These are phyloP conservation scores for Nesogale talazaci DNA, from an alignment of 2,113 vertebrate genomes.

Conservation along the genomic window DNA sequence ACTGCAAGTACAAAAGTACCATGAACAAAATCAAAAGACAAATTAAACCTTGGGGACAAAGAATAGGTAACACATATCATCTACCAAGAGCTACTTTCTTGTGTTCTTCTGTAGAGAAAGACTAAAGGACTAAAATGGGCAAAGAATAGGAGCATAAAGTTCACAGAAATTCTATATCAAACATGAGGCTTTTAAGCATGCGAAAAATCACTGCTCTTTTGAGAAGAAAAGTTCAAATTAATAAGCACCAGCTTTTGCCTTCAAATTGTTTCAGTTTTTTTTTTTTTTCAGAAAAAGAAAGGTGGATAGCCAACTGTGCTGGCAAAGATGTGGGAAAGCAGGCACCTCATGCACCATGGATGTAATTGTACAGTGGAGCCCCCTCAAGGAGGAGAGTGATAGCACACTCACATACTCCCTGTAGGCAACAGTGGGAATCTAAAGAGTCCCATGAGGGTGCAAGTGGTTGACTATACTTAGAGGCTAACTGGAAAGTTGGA, in stretches of 20 bases:
- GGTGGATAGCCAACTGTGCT: neutral
- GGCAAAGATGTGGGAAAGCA: neutral
- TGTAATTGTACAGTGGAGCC: neutral
- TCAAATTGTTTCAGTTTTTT: neutral
- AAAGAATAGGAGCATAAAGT: neutral
- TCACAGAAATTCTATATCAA: neutral
- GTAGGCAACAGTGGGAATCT: neutral
- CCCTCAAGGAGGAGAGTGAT: neutral
- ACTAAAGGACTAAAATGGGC: neutral
- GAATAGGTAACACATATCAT: neutral
- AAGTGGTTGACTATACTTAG: neutral
- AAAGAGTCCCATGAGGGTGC: neutral
- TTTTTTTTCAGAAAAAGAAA: too few relatives aligned
- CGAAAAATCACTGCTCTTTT: neutral
- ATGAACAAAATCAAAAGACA: neutral
- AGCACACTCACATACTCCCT: neutral
- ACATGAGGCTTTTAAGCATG: neutral
- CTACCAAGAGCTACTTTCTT: neutral
- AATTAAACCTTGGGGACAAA: neutral
- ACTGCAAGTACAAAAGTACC: neutral
- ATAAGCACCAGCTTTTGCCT: neutral
- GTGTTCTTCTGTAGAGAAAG: neutral
- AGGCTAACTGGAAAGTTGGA: neutral
- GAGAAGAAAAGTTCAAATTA: neutral
- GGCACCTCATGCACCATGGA: neutral